These are phyloP conservation scores for Stenodema calcarata DNA, from an alignment of 2,888 invertebrate species.

Conservation along the genomic window DNA sequence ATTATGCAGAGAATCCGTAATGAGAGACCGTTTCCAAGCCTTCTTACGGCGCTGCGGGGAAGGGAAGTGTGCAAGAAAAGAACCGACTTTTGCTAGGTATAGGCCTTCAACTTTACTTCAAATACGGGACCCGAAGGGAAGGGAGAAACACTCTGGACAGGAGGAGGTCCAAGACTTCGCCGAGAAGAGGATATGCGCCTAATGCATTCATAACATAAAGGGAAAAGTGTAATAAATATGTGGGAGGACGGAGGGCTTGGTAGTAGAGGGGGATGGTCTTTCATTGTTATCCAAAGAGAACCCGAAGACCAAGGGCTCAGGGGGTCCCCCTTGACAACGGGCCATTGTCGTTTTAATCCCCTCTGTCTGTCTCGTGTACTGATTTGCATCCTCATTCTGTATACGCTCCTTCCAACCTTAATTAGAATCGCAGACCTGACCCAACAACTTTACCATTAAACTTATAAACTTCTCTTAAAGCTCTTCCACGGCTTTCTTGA, in stretches of 20 bases:
- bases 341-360: slow-evolving; percentile 47
- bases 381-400: slow-evolving; percentile 51
- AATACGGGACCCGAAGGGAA: background rate
- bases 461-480: slow-evolving; percentile 33
- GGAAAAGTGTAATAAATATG: slow-evolving; percentile 49
- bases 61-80: slow-evolving; percentile 21
- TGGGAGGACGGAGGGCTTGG: background rate
- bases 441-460: slow-evolving; percentile 45
- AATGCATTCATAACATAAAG: slow-evolving; percentile 50
- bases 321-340: slow-evolving; percentile 39
- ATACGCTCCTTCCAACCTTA: slow-evolving; percentile 45
- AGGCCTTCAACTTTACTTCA: slow-evolving; percentile 14
- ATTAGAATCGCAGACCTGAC: slow-evolving; percentile 48
- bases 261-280: background rate
- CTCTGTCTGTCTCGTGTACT: slow-evolving; percentile 50
- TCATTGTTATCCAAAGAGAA: slow-evolving; percentile 43
- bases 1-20: slow-evolving; percentile 50
- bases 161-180: background rate
- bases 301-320: background rate
- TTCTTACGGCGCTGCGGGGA: background rate
- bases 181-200: slow-evolving; percentile 23
- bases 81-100: background rate
- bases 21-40: slow-evolving; percentile 45
- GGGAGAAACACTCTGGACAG: background rate
- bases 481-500: slow-evolving; percentile 11